A percentile compares a stretch with the other conserved stretches of the same genome.
Evolutionary conservation across 1,140 invertebrate genomes (phyloP).

Genomic region (Telenomus remus): DNA sequence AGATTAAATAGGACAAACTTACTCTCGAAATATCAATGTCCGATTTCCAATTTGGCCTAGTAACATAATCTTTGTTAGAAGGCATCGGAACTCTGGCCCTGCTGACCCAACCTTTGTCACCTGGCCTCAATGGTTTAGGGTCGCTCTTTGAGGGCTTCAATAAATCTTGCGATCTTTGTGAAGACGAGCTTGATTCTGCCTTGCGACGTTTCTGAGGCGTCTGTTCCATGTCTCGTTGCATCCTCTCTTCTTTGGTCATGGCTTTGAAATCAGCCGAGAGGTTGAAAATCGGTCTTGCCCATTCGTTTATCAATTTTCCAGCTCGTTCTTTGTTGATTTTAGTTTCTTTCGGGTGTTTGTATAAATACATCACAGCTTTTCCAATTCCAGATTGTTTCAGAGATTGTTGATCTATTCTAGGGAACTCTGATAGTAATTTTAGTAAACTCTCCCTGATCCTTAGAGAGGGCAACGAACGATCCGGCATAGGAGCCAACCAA

Average conservation of each 20-base stretch:
- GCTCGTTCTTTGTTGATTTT: conserved; percentile 94
- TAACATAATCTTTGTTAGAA: conserved; percentile 97
- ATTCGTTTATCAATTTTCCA: conserved; percentile 95
- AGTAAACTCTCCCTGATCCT: conserved; percentile 93
- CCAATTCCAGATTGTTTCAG: conserved; percentile 97
- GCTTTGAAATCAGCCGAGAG: conserved; percentile 96
- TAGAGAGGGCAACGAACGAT: conserved; percentile 94
- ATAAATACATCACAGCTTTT: conserved; percentile 99
- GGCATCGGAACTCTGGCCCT: conserved; percentile 95
- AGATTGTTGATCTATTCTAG: conserved; percentile 89
- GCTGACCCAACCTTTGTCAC: conserved; percentile 95
- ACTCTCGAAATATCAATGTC: conserved; percentile 90
- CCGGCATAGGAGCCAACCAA: conserved; percentile 98
- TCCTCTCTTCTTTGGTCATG: conserved; percentile 88
- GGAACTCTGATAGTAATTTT: conserved; percentile 93
- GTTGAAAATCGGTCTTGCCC: conserved; percentile 98
- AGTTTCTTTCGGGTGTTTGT: conserved; percentile 98
- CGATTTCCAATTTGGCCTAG: conserved; percentile 92
- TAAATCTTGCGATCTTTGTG: conserved; percentile 72
- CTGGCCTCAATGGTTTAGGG: conserved; percentile 83
- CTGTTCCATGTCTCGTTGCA: conserved; percentile 93
- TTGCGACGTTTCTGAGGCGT: conserved; percentile 82
- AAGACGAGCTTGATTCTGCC: conserved; percentile 71
- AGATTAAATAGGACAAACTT: conserved; percentile 61
- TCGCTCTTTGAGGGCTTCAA: conserved; percentile 28